Evolutionary conservation across 2,797 vertebrate species (phyloP), one percentile per base, ranked within the genome.

Genomic region (Lagodon rhomboides): DNA sequence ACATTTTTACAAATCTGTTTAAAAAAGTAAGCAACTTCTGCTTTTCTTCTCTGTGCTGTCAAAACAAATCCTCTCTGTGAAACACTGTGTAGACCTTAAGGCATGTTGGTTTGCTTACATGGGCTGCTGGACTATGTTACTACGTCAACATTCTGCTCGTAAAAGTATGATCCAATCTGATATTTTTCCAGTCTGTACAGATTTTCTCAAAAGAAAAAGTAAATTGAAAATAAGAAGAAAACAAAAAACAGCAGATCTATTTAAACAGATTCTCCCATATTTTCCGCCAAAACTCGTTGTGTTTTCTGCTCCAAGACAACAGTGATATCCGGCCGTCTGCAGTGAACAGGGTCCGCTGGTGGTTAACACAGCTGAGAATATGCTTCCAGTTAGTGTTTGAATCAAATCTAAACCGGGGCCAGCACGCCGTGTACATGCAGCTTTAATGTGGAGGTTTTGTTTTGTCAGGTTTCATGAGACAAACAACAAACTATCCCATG

Each of bases 391-490:
- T 69, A 43, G 66, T 38, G 64, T 54, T 83, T 75, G 62, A 80
- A 80, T 77, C 72, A 64, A 60, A 78, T 80, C 17, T 50, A 53
- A 79, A 73, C 50, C 66, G 63, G 67, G 86, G 65, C 76, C 60
- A 80, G 60, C 68, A 67, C 75, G 82, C 72, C 64, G 65, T 66
- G 67, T 30, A 68, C 68, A 87, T 77, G 76, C 53, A 80, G 66
- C 43, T 75, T 85, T 86, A 71, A 85, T 77, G 53, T 44, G 54
- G 50, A 61, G 30, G 75, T 63, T 86, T 69, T 83, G 30, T 60
- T 67, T 61, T 53, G 20, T 75, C n/a, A 69, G 30, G 34, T 68
- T 85, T 77, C 20, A 61, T 47, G 46, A 68, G 64, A 70, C 50
- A 86, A 46, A 71, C 43, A 69, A 5, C 43, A 10, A 47, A 20